Evolutionary conservation across 2,888 invertebrate genomes (phyloP), one percentile per base, ranked within the genome.

Genomic region (Barypeithes pellucidus): DNA sequence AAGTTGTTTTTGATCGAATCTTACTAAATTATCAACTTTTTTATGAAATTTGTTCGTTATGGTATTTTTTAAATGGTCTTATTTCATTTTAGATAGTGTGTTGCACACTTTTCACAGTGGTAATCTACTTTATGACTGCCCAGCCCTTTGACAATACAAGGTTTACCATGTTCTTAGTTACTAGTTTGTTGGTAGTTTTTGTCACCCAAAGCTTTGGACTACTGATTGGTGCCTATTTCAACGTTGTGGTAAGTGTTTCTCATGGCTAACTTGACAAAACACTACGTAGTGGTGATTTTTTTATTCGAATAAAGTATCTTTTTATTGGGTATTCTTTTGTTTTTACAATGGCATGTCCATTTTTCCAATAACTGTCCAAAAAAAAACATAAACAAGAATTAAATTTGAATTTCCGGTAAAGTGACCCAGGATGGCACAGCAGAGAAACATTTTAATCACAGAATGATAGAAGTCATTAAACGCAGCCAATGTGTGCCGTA

Each of bases 201-300:
- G 95, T 97, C 1, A 96, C 97, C 0, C 97, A 98, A 87, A 95
- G 96, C 82, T 91, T 97, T 78, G 98, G 98, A 0, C 89, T 98
- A 1, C 92, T 96, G 88, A 93, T 98, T 79, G 98, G 98, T 7
- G 95, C 97, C 5, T 93, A 93, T 77, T 96, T 95, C 78, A 90
- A 91, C 82, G 94, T 95, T 73, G 93, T 95, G 77, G 95, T 95
- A 84, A 91, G 93, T 90, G 66, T 11, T 22, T 20, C 22, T 20
- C 16, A n/a, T n/a, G n/a, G n/a, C 1, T 39, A 39, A 39, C n/a
- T 12, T 39, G 11, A 39, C 7, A 39, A 1, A 39, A 36, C 12
- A 12, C 11, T 36, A 36, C 9, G 11, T 11, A 36, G 33, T 5
- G 33, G 4, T 33, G 4, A 33, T 33, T 33, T 33, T 33, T 33